A percentile compares a stretch with the other conserved stretches of the same genome.
Conservation (phyloP, 2,888 invertebrate genomes). For the Oligia strigilis region DNA sequence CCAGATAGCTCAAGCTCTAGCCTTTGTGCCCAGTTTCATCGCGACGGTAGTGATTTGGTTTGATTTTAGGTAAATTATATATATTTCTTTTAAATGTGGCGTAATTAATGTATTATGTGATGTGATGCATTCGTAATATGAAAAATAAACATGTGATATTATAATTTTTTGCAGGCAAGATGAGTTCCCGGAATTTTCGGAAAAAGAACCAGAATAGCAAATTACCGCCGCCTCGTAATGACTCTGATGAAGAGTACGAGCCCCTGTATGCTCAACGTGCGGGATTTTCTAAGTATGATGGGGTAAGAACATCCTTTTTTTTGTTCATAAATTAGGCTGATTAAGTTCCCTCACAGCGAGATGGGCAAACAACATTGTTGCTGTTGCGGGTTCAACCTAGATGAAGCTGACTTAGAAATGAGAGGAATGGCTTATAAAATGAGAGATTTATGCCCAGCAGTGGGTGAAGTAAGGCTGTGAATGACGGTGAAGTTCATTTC, state of each 20-base stretch:
- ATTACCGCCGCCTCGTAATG: constrained; percentile 67
- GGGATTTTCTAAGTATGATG: constrained; percentile 46
- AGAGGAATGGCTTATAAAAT: background rate
- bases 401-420: background rate
- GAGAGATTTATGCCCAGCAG: background rate
- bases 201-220: constrained; percentile 58
- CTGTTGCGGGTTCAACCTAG: background rate
- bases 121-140: background rate
- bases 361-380: background rate
- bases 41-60: background rate
- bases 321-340: background rate
- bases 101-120: no score
- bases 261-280: constrained; percentile 66
- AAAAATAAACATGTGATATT: background rate
- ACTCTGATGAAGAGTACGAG: constrained; percentile 76
- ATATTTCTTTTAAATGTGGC: background rate
- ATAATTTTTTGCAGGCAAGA: constrained; percentile 36
- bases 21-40: background rate
- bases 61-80: background rate
- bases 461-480: background rate
- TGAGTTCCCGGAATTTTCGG: constrained; percentile 69
- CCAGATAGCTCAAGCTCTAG: constrained; percentile 5
- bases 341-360: background rate
- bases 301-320: constrained; percentile 48
- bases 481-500: background rate